Percentiles rank a stretch among this genome's conserved stretches.
Evolutionary conservation across 2,888 invertebrate species (phyloP).

Genomic region (Abrostola triplasia): DNA sequence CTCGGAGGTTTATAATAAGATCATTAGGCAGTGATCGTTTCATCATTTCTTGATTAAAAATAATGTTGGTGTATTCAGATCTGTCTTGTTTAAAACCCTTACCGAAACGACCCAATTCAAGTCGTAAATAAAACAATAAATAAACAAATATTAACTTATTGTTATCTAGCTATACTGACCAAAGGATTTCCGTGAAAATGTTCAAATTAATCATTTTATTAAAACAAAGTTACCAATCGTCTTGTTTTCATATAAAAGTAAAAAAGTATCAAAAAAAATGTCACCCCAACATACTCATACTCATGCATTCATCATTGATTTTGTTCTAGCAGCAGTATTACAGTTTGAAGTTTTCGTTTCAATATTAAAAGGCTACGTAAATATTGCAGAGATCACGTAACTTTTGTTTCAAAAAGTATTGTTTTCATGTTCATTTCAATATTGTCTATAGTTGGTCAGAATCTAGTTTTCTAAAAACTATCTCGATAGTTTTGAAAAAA

Average conservation of each 20-base stretch:
- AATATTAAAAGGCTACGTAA: conserved; percentile 9
- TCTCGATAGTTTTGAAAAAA: conserved; percentile 30
- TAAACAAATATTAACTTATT: conserved; percentile 56
- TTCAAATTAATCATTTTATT: conserved; percentile 15
- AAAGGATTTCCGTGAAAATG: conserved; percentile 19
- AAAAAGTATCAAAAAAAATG: conserved; percentile 12
- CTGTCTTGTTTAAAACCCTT: conserved; percentile 48
- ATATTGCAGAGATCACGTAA: conserved; percentile 37
- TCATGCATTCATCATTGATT: conserved; percentile 27
- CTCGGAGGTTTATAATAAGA: conserved; percentile 69
- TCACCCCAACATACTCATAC: conserved; percentile 11
- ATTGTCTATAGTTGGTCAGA: conserved; percentile 29
- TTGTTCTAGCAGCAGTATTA: conserved; percentile 17
- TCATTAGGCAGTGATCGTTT: conserved; percentile 80
- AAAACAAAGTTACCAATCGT: conserved; percentile 17
- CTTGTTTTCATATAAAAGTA: conserved; percentile 4
- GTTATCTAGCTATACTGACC: conserved; percentile 56
- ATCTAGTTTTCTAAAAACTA: conserved; percentile 37
- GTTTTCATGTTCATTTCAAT: conserved; percentile 1
- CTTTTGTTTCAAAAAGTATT: conserved; percentile 7
- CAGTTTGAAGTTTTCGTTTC: not conserved
- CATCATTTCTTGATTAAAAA: conserved; percentile 36
- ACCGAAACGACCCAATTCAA: conserved; percentile 43
- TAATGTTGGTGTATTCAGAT: conserved; percentile 42
- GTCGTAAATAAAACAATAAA: conserved; percentile 58